Conservation (phyloP, 53 echinoderm and acorn worm species). For the Hippasteria phrygiana region DNA sequence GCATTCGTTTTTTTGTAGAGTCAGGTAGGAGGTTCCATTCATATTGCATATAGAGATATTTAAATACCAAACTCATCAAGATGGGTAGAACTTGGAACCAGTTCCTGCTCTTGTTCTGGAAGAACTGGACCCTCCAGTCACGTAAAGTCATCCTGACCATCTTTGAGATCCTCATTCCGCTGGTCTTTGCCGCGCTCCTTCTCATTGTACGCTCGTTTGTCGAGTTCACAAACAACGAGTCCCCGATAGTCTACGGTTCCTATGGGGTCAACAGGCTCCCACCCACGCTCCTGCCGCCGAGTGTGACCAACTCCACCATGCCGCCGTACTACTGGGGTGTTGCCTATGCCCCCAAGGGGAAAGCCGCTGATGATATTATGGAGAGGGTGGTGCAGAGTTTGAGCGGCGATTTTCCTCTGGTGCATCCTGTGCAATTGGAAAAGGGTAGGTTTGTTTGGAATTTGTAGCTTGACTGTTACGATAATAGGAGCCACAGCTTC, state of each 20-base stretch:
- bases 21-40: too few relatives aligned
- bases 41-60: too few relatives aligned
- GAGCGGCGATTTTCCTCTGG: neutral
- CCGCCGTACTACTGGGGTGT: conserved; percentile 72
- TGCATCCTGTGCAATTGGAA: conserved; percentile 47
- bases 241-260: conserved; percentile 67
- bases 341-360: conserved; percentile 70
- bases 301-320: conserved; percentile 14
- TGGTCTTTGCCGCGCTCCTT: conserved; percentile 72
- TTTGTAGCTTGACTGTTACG: too few relatives aligned
- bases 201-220: conserved; percentile 70
- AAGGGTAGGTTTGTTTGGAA: conserved; percentile 11
- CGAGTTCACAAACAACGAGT: conserved; percentile 46
- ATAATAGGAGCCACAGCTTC: too few relatives aligned
- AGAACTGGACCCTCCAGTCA: conserved; percentile 82
- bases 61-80: neutral
- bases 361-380: conserved; percentile 66
- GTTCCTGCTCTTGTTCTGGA: conserved; percentile 80
- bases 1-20: too few relatives aligned
- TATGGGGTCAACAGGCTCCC: conserved; percentile 61
- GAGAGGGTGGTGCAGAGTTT: conserved; percentile 53
- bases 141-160: conserved; percentile 70
- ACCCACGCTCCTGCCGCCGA: conserved; percentile 54
- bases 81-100: conserved; percentile 79
- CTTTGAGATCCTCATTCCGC: conserved; percentile 81